Base-by-base conservation (phyloP, 2,888 invertebrate genomes). In the Electrophaes corylata region DNA sequence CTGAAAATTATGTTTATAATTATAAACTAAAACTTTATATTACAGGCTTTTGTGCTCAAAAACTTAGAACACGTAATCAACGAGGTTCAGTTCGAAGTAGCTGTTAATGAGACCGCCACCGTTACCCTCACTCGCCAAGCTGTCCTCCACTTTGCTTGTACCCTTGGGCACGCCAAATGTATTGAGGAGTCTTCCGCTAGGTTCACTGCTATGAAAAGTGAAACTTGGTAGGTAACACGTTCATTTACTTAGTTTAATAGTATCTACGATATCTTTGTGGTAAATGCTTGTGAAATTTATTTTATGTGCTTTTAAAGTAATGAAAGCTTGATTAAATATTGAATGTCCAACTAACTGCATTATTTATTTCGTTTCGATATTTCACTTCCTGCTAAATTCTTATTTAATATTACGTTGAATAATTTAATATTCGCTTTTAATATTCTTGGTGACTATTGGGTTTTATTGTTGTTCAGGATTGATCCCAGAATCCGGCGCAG, bases 71-170 rank as follows among this genome's bases (percentile, higher is more conserved):
- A 79, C 10, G 87, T 79, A 0, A 86, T 91, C 4, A 69, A 76
- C 0, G 69, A 70, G 0, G 64, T 86, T 2, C 86, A 83, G 0
- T 87, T 75, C 11, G 83, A 82, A 18, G 76, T 83, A 0, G n/a
- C 31, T 0, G 50, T 49, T 0, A 14, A 63, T 5, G 91, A 91
- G 60, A 76, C 79, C 0, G 79, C 87, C 0, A 91, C 90, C 0
- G 69, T 64, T 0, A 86, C 75, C 16, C 69, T 88, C 57, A 91
- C 92, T 23, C 92, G 95, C 3, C 92, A 91, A 10, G 86, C 91
- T 47, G 81, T 94, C 0, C 70, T 95, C 4, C 87, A 92, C 46
- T 95, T 95, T 84, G 94, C 95, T 4, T 96, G 96, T 72, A 86
- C 86, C 48, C 88, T 94, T 44, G 94, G 93, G 1, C 86, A 93